phyloP scores from a whole-genome alignment of 2,113 vertebrate species.

The Alces alces region DNA sequence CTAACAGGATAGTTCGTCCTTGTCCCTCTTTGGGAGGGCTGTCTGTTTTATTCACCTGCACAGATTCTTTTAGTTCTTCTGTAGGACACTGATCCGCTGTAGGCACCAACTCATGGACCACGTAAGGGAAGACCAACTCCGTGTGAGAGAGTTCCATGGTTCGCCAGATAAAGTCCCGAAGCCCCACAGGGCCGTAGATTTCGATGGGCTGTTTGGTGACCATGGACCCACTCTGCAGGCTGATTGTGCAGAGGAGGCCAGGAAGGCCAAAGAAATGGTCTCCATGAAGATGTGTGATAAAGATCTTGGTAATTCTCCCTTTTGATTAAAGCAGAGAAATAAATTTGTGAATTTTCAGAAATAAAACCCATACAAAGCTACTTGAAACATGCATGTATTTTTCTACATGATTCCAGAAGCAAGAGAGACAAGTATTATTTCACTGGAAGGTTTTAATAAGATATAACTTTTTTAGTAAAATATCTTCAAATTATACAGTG shows the following conservation, averaged over 20 bases:
- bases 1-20: constrained; percentile 81
- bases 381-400: not conserved
- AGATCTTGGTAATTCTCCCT: constrained; percentile 94
- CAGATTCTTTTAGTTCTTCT: constrained; percentile 80
- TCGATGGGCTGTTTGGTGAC: constrained; percentile 80
- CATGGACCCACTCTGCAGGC: constrained; percentile 82
- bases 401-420: constrained; percentile 8
- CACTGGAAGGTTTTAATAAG: not conserved
- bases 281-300: constrained; percentile 95
- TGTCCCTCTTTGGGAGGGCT: constrained; percentile 53
- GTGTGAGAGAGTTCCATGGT: constrained; percentile 89
- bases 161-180: constrained; percentile 84
- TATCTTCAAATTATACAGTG: constrained; percentile 5
- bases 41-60: not conserved
- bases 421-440: constrained; percentile 21
- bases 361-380: not conserved
- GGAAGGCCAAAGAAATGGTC: constrained; percentile 96
- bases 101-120: constrained; percentile 91
- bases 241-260: constrained; percentile 92
- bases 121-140: constrained; percentile 87
- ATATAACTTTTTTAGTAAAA: not conserved
- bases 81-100: constrained; percentile 87
- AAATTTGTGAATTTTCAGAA: not conserved
- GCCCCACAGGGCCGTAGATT: constrained; percentile 89
- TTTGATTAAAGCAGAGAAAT: not conserved